Percentiles rank a stretch among this genome's conserved stretches.
phyloP scores from a whole-genome alignment of 1,140 invertebrate species.

The Callitettix versicolor region DNA sequence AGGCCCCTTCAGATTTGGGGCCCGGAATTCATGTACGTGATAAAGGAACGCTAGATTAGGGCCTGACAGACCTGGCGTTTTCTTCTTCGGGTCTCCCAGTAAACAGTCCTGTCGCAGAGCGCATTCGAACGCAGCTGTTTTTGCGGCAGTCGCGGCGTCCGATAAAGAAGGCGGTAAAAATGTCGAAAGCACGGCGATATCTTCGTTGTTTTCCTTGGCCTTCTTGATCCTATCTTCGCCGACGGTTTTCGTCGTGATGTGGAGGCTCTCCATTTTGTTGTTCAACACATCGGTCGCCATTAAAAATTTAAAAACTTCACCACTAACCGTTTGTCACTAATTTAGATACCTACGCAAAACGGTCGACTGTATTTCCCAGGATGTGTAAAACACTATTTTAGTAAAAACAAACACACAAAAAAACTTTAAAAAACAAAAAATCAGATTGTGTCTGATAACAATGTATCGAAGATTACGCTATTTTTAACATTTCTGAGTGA shows the following conservation, averaged over 20 bases:
- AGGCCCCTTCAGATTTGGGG: background rate
- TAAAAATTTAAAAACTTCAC: too few relatives aligned
- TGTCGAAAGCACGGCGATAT: constrained; percentile 74
- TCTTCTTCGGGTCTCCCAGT: constrained; percentile 61
- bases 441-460: too few relatives aligned
- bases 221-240: constrained; percentile 61
- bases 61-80: constrained; percentile 56
- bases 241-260: constrained; percentile 61
- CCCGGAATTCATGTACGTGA: background rate
- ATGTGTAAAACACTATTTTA: background rate
- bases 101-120: constrained; percentile 57
- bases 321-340: background rate
- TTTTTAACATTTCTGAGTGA: too few relatives aligned
- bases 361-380: background rate
- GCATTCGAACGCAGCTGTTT: constrained; percentile 65
- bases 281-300: constrained; percentile 66
- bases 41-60: background rate
- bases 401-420: too few relatives aligned
- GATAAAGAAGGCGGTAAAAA: constrained; percentile 43
- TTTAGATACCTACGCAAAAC: background rate
- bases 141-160: constrained; percentile 49
- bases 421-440: too few relatives aligned
- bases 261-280: constrained; percentile 59
- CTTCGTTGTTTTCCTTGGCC: constrained; percentile 70
- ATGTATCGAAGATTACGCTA: too few relatives aligned